These are phyloP conservation scores for Centropus unirufus DNA, from an alignment of 2,113 vertebrate genomes.

Conservation along the genomic window DNA sequence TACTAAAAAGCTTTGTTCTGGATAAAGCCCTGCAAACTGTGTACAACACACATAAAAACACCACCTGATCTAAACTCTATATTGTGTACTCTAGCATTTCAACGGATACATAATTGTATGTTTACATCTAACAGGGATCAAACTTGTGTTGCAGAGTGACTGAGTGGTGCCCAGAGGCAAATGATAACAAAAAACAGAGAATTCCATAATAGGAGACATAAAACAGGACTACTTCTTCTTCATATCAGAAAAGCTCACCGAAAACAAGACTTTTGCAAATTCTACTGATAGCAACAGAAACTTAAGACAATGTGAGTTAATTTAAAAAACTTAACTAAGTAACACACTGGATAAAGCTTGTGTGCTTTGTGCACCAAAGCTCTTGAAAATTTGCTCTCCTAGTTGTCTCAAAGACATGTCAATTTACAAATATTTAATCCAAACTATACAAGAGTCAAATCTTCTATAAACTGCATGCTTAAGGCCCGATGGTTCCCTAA, in stretches of 20 bases:
- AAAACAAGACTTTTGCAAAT: background rate
- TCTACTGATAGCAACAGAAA: background rate
- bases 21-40: background rate
- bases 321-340: background rate
- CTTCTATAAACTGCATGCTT: background rate
- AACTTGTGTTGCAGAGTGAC: background rate
- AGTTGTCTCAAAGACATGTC: background rate
- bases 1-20: background rate
- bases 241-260: background rate
- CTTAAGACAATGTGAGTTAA: background rate
- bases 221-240: background rate
- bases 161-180: background rate
- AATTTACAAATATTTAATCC: background rate
- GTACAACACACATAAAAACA: background rate
- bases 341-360: background rate
- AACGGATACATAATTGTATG: background rate
- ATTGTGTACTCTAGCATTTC: background rate
- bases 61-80: background rate
- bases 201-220: background rate
- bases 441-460: rapidly evolving
- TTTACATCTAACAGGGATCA: background rate
- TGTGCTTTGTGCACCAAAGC: background rate
- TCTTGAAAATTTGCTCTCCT: background rate
- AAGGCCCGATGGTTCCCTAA: background rate
- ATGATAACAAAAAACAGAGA: background rate